Evolutionary conservation across 1,140 invertebrate species (phyloP).

Genomic region (Contarinia nasturtii): DNA sequence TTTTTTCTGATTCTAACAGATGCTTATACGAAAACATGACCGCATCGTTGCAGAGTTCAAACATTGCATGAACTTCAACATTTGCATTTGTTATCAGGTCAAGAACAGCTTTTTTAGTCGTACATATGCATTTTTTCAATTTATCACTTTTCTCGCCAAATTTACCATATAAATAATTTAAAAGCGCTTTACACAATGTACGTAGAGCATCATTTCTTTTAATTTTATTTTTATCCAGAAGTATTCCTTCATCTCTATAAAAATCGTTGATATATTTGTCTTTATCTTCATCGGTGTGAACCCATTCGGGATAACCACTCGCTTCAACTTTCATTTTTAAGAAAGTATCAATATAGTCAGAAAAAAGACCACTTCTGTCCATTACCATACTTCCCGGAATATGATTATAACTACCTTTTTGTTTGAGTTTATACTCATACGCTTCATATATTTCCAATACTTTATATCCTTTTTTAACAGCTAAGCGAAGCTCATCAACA

Average conservation of each 20-base stretch:
- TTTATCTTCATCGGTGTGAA: conserved; percentile 5
- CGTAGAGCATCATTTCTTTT: no score
- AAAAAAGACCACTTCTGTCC: conserved; percentile 13
- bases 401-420: no score
- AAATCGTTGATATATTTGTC: neutral
- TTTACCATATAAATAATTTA: neutral
- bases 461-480: conserved; percentile 16
- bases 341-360: conserved; percentile 14
- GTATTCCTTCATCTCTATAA: neutral
- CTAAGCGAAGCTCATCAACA: conserved; percentile 17
- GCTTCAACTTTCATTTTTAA: conserved; percentile 19
- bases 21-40: conserved; percentile 10
- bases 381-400: no score
- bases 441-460: neutral
- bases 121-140: neutral
- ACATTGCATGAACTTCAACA: conserved; percentile 7
- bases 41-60: conserved; percentile 10
- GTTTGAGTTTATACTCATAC: neutral
- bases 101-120: neutral
- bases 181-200: neutral
- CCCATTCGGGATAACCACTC: conserved; percentile 13
- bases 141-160: neutral
- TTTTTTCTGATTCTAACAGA: no score
- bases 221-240: neutral
- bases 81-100: neutral